A percentile compares a stretch with the other conserved stretches of the same genome.
phyloP scores from a whole-genome alignment of 2,888 invertebrate species.

The Loripinus fragilis region DNA sequence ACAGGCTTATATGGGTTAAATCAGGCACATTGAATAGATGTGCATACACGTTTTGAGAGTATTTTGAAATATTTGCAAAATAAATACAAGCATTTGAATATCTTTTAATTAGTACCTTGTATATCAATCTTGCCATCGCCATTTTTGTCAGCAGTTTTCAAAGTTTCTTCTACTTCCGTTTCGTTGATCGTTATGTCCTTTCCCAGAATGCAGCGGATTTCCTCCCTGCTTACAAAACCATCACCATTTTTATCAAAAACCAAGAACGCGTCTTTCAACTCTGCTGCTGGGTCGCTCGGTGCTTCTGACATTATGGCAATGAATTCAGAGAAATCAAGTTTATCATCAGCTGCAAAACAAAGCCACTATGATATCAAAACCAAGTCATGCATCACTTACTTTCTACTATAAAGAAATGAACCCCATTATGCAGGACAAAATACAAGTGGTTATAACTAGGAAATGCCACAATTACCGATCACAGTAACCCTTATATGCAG shows the following conservation, averaged over 20 bases:
- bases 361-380: no score
- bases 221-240: constrained; percentile 9
- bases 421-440: no score
- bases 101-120: neutral
- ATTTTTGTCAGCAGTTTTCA: constrained; percentile 16
- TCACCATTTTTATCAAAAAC: constrained; percentile 15
- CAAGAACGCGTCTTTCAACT: neutral
- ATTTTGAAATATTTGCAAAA: no score
- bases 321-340: neutral
- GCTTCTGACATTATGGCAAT: neutral
- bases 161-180: neutral
- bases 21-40: no score
- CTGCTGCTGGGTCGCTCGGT: neutral
- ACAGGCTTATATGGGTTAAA: no score
- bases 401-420: no score
- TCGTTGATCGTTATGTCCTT: constrained; percentile 14
- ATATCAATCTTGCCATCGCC: constrained; percentile 25
- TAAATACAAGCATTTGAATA: neutral
- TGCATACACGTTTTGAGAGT: no score
- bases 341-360: neutral
- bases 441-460: no score
- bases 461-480: no score
- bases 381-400: no score
- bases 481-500: no score
- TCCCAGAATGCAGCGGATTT: constrained; percentile 9